phyloP scores from a whole-genome alignment of 2,888 invertebrate genomes.

The Erynnis tages region DNA sequence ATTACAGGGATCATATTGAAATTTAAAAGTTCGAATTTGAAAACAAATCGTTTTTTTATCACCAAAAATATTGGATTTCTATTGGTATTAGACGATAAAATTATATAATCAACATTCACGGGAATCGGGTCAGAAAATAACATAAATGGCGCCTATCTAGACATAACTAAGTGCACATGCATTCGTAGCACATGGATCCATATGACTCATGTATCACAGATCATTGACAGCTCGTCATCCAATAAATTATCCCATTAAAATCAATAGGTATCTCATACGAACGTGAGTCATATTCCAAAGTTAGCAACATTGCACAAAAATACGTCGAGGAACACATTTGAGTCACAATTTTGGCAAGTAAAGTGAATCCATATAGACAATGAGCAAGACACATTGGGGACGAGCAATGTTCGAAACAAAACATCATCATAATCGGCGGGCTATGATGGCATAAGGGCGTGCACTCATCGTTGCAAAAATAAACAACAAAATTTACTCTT shows the following conservation, averaged over 20 bases:
- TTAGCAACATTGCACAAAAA: constrained; percentile 54
- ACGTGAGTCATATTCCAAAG: constrained; percentile 48
- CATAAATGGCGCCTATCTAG: no score
- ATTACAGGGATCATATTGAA: no score
- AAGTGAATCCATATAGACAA: constrained; percentile 51
- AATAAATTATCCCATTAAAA: constrained; percentile 16
- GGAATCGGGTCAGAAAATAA: no score
- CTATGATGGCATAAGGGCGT: constrained; percentile 35
- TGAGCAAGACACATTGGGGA: constrained; percentile 44
- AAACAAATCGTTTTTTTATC: no score
- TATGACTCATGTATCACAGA: not conserved
- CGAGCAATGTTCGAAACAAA: constrained; percentile 39
- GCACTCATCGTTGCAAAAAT: constrained; percentile 51
- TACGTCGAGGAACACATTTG: constrained; percentile 51
- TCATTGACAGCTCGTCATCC: not conserved
- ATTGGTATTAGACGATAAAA: no score
- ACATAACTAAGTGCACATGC: no score
- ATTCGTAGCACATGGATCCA: no score
- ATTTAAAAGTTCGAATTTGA: no score
- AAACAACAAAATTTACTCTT: constrained; percentile 48
- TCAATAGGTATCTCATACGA: constrained; percentile 27
- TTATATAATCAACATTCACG: no score
- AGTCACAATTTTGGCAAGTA: constrained; percentile 70
- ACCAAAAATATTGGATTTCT: no score
- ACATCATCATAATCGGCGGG: constrained; percentile 33